Conservation (phyloP, 2,888 invertebrate species). For the Zeuzera pyrina region DNA sequence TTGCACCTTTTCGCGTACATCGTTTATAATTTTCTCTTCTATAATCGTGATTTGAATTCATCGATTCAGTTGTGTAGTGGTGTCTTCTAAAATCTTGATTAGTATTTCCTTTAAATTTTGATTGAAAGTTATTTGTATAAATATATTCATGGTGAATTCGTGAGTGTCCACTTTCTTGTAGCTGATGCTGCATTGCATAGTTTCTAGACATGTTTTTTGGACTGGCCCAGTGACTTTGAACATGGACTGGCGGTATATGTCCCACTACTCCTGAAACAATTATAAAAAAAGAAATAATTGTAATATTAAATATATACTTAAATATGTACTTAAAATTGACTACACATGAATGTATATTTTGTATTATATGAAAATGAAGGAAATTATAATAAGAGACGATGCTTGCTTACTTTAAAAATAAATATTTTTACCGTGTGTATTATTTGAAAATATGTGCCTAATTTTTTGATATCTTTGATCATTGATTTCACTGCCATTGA, state of each 20-base stretch:
- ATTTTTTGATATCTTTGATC: slow-evolving; percentile 34
- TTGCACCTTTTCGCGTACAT: not conserved
- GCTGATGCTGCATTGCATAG: slow-evolving; percentile 22
- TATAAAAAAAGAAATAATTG: not conserved
- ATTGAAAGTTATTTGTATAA: slow-evolving; percentile 18
- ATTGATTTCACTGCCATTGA: slow-evolving; percentile 20
- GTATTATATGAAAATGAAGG: not conserved
- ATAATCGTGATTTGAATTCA: too few species aligned
- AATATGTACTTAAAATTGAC: not conserved
- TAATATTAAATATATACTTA: slow-evolving; percentile 1
- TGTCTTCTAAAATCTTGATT: slow-evolving; percentile 27
- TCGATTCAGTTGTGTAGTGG: slow-evolving; percentile 21
- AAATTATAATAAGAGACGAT: not conserved
- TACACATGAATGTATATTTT: not conserved
- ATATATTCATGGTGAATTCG: slow-evolving; percentile 37
- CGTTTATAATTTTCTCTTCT: slow-evolving; percentile 23
- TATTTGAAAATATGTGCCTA: slow-evolving; percentile 32
- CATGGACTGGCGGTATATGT: slow-evolving; percentile 19
- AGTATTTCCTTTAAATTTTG: slow-evolving; percentile 16
- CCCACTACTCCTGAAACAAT: slow-evolving; percentile 30
- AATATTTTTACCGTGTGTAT: slow-evolving; percentile 26
- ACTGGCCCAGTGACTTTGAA: slow-evolving; percentile 22
- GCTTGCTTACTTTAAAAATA: slow-evolving; percentile 3
- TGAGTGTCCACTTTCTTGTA: slow-evolving; percentile 37
- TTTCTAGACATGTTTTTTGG: slow-evolving; percentile 24